Percentiles rank a stretch among this genome's conserved stretches.
Conservation (phyloP, 2,113 vertebrate species). For the Pachycephala philippinensis region DNA sequence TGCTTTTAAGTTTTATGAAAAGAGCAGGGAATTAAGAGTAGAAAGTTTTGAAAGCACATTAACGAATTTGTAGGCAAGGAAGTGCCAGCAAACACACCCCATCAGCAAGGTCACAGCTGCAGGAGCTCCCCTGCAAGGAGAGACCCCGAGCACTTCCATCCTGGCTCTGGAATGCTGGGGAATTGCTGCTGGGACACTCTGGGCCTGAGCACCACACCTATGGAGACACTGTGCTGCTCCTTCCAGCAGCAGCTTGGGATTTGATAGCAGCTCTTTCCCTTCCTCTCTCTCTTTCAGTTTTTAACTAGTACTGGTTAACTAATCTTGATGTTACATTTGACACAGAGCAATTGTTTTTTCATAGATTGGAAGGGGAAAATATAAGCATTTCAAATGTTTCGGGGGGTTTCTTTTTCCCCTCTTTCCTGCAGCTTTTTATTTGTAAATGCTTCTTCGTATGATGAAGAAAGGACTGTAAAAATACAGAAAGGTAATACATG, state of each 20-base stretch:
- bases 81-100: neutral
- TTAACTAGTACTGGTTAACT: neutral
- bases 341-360: neutral
- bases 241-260: neutral
- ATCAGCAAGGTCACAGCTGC: too few relatives aligned
- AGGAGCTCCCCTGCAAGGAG: neutral
- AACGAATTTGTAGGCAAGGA: neutral
- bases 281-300: neutral
- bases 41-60: neutral
- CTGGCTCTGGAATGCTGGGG: neutral
- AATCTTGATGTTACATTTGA: neutral
- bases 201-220: neutral
- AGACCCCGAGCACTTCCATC: fast-evolving
- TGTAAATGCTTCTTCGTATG: neutral
- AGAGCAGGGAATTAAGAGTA: neutral
- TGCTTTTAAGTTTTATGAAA: neutral
- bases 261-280: neutral
- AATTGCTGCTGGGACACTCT: neutral
- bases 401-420: fast-evolving
- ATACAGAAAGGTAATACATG: neutral
- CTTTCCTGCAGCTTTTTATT: neutral
- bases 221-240: neutral
- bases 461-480: neutral
- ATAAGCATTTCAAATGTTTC: neutral
- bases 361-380: neutral